phyloP scores from a whole-genome alignment of 2,888 invertebrate genomes.

The Prionchulus punctatus region DNA sequence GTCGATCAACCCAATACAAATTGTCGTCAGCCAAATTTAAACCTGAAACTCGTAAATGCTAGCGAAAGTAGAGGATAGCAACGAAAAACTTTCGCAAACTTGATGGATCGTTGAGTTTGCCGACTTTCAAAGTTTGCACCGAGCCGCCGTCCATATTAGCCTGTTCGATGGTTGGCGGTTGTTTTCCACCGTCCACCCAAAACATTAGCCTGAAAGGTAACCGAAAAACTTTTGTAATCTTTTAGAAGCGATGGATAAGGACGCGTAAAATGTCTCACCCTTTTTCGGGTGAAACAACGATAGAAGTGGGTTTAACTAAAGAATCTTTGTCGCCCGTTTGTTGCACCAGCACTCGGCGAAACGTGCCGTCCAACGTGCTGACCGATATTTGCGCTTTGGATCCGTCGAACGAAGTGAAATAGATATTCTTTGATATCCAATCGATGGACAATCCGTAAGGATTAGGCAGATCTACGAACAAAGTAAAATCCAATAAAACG shows the following conservation, averaged over 20 bases:
- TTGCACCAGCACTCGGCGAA: conserved; percentile 7
- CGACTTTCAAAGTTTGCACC: background rate
- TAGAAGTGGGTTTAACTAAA: conserved; percentile 11
- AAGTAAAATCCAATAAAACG: background rate
- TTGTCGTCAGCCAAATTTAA: conserved; percentile 49
- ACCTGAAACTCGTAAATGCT: background rate
- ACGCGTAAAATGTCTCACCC: background rate
- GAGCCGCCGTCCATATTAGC: conserved; percentile 14
- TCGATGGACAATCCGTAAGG: conserved; percentile 62
- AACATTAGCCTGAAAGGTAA: conserved; percentile 13
- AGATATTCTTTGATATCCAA: conserved; percentile 59
- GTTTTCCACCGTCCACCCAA: conserved; percentile 15
- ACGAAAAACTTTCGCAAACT: conserved; percentile 3
- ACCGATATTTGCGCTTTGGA: conserved; percentile 12
- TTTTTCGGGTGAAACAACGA: conserved; percentile 5
- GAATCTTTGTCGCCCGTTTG: background rate
- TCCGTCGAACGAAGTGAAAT: conserved; percentile 47
- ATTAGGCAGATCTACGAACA: conserved; percentile 23
- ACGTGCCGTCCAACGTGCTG: conserved; percentile 10
- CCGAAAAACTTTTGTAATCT: too few relatives aligned
- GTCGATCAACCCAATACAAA: conserved; percentile 55
- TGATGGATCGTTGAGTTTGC: background rate
- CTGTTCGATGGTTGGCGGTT: conserved; percentile 10
- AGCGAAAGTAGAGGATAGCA: background rate
- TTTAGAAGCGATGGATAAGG: too few relatives aligned